Evolutionary conservation across 1,140 invertebrate genomes (phyloP), one percentile per base, ranked within the genome.

Genomic region (Tetramorium alpestre): DNA sequence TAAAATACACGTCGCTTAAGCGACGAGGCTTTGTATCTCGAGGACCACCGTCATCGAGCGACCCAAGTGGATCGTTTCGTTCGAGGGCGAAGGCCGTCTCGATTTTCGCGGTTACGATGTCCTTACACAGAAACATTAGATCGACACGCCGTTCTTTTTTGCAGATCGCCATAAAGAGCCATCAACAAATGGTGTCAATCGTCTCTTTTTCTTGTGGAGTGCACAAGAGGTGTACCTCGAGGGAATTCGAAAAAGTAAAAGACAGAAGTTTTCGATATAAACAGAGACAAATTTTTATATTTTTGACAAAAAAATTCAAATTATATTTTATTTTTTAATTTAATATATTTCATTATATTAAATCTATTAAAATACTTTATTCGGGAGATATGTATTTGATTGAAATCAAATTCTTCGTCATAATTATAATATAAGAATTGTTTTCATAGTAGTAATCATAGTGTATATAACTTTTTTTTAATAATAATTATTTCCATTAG

Each of bases 1-100:
- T 93, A 92, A 94, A 93, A 90, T 87, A 87, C 76, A 69, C 65
- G 87, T 87, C 87, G 87, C 86, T 90, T 91, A 89, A 92, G 88
- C 88, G 89, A 86, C 84, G 81, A 49, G 87, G 84, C 90, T 89
- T 93, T 93, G 91, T 93, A 85, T 76, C 89, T 91, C 88, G 76
- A 73, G 85, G 90, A 92, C 91, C 91, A 93, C 92, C 91, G 88
- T 88, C 89, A 87, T 86, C 89, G 90, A 58, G 28, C 58, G 18
- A 60, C 54, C 60, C 51, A 77, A 90, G 89, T 88, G 89, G 89
- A 81, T 88, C 86, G 88, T 86, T 88, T 78, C 49, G 58, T 90
- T 82, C 65, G 69, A 84, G 75, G 62, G 11, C 69, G 80, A 82
- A 86, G 84, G 82, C 88, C 67, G 90, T 91, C 87, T 89, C 86